Conservation (phyloP, 2,113 vertebrate species). For the Otis tarda region DNA sequence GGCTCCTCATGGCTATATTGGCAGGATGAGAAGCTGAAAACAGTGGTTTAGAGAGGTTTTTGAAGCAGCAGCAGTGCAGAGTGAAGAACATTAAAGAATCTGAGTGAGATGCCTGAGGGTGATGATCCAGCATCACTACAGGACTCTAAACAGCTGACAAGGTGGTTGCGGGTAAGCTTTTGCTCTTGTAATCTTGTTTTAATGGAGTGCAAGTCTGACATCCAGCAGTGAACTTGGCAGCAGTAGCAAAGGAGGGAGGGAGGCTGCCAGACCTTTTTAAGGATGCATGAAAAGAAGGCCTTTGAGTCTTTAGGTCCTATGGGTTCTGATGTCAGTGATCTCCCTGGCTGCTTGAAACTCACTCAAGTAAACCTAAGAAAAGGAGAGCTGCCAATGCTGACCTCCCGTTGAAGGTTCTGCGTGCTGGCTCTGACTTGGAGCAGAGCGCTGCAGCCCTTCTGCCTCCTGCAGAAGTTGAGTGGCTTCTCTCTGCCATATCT, state of each 20-base stretch:
- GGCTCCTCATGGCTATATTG: not conserved
- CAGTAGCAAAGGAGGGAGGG: not conserved
- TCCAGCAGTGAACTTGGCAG: not conserved
- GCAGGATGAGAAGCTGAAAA: not conserved
- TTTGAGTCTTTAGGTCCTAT: not conserved
- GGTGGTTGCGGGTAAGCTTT: not conserved
- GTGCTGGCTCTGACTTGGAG: not conserved
- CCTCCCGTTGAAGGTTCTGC: not conserved
- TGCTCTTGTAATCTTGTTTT: slow-evolving; percentile 8
- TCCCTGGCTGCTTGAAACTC: not conserved
- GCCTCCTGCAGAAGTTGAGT: not conserved
- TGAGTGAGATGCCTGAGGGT: not conserved
- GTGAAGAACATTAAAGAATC: not conserved
- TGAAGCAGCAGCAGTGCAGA: not conserved
- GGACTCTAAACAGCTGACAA: not conserved
- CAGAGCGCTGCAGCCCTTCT: fast-evolving
- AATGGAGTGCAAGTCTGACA: not conserved
- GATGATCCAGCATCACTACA: not conserved
- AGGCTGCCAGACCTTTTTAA: not conserved
- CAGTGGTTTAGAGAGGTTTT: not conserved
- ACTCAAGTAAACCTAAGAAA: not conserved
- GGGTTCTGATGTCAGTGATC: not conserved
- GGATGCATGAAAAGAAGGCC: not conserved
- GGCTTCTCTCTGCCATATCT: not conserved
- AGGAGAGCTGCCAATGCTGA: not conserved